Percentiles rank a stretch among this genome's conserved stretches.
phyloP scores from a whole-genome alignment of 1,140 invertebrate species.

The Drosophila tristis region DNA sequence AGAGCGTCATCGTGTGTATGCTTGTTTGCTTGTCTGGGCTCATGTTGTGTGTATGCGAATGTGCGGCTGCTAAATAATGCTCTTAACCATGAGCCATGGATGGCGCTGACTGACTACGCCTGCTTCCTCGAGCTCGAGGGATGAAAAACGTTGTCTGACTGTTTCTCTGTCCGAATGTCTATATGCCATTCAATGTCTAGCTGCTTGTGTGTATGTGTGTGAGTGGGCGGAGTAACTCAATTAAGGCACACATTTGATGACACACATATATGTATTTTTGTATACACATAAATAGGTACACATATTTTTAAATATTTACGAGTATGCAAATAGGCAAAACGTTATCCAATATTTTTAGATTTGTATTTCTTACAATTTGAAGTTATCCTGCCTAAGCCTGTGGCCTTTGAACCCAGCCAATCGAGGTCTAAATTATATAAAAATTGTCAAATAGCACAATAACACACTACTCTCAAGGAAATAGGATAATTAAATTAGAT shows the following conservation, averaged over 20 bases:
- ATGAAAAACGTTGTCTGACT: slow-evolving; percentile 67
- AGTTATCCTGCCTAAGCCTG: background rate
- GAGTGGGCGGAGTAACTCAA: slow-evolving; percentile 83
- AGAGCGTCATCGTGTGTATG: slow-evolving; percentile 28
- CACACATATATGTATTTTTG: slow-evolving; percentile 62
- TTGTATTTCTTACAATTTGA: slow-evolving; percentile 16
- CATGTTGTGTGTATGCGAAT: slow-evolving; percentile 30
- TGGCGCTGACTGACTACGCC: slow-evolving; percentile 9
- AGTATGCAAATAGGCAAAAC: too few species aligned
- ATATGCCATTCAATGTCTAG: slow-evolving; percentile 58
- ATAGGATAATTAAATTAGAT: slow-evolving; percentile 81
- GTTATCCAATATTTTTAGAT: background rate
- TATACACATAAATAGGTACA: background rate
- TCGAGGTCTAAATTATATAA: too few species aligned
- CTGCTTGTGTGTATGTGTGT: slow-evolving; percentile 33
- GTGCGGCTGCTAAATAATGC: slow-evolving; percentile 67
- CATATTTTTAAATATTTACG: too few species aligned
- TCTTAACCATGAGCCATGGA: slow-evolving; percentile 68
- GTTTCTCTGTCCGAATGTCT: slow-evolving; percentile 53
- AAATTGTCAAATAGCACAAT: slow-evolving; percentile 48
- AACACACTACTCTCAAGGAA: slow-evolving; percentile 45
- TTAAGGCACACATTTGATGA: slow-evolving; percentile 84
- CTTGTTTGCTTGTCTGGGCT: background rate
- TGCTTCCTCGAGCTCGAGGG: slow-evolving; percentile 41
- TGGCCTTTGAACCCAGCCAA: too few species aligned